phyloP scores from a whole-genome alignment of 2,797 vertebrate genomes.

The Danio aesculapii region DNA sequence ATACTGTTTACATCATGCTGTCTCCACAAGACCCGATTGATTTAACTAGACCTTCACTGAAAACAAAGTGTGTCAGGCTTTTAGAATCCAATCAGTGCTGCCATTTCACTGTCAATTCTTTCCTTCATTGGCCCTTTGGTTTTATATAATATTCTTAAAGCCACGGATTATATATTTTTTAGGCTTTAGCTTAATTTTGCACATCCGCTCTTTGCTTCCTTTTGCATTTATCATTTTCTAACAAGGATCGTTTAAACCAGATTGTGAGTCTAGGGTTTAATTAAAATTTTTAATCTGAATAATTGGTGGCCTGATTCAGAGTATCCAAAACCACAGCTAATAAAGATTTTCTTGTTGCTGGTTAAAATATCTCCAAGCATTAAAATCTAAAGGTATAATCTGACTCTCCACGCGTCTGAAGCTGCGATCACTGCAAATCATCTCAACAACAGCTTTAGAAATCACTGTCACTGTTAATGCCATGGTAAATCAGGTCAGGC shows the following conservation, averaged over 20 bases:
- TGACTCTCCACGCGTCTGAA: conserved; percentile 8
- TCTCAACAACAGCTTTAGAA: conserved; percentile 34
- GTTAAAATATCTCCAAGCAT: conserved; percentile 14
- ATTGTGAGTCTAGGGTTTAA: neutral
- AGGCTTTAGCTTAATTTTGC: neutral
- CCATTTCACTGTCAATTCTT: neutral
- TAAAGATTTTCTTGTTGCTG: conserved; percentile 10
- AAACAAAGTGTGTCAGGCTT: conserved; percentile 2
- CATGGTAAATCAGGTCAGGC: conserved; percentile 14
- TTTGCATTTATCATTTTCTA: neutral
- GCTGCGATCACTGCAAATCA: conserved; percentile 28
- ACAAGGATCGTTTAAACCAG: conserved; percentile 10
- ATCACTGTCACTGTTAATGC: conserved; percentile 21
- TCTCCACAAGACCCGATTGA: conserved; percentile 5
- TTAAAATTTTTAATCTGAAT: conserved; percentile 11
- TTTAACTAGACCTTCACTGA: conserved; percentile 1
- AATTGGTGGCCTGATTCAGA: conserved; percentile 28
- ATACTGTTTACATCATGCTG: conserved; percentile 5
- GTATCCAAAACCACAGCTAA: conserved; percentile 16
- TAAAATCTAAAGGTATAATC: conserved; percentile 36
- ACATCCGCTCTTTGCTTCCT: neutral
- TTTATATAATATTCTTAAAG: conserved; percentile 9
- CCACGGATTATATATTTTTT: conserved; percentile 8
- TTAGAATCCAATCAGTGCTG: neutral
- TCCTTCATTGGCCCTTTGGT: neutral